Conservation (phyloP, 2,888 invertebrate species). For the Dolichopus griseipennis region DNA sequence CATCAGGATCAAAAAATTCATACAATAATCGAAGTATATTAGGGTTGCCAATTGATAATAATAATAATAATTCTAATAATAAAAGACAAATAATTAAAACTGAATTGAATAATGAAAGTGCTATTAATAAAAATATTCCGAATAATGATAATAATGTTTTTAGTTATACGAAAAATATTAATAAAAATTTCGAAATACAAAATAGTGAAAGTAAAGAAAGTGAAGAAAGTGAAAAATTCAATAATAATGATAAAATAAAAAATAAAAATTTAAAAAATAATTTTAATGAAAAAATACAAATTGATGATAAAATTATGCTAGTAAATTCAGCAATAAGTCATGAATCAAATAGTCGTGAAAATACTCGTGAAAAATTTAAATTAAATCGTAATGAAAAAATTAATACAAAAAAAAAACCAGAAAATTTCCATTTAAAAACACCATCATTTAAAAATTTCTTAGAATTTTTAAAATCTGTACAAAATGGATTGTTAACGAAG, state of each 20-base stretch:
- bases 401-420: not conserved
- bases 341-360: too few relatives aligned
- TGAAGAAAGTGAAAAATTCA: not conserved
- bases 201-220: not conserved
- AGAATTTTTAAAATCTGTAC: conserved; percentile 35
- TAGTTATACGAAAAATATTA: not conserved
- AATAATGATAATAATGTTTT: not conserved
- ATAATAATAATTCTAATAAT: not conserved
- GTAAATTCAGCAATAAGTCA: not conserved
- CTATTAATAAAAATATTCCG: not conserved
- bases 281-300: not conserved
- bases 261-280: not conserved
- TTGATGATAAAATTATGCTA: not conserved
- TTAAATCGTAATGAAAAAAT: not conserved
- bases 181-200: not conserved
- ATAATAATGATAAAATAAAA: not conserved
- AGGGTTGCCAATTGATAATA: not conserved
- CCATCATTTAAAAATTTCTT: conserved; percentile 37
- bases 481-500: conserved; percentile 33
- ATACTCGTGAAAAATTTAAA: not conserved
- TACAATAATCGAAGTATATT: too few relatives aligned
- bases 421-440: conserved; percentile 22
- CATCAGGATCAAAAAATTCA: not conserved
- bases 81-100: not conserved
- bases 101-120: not conserved